Evolutionary conservation across 2,113 vertebrate genomes (phyloP).

Genomic region (Sigmodon hispidus): DNA sequence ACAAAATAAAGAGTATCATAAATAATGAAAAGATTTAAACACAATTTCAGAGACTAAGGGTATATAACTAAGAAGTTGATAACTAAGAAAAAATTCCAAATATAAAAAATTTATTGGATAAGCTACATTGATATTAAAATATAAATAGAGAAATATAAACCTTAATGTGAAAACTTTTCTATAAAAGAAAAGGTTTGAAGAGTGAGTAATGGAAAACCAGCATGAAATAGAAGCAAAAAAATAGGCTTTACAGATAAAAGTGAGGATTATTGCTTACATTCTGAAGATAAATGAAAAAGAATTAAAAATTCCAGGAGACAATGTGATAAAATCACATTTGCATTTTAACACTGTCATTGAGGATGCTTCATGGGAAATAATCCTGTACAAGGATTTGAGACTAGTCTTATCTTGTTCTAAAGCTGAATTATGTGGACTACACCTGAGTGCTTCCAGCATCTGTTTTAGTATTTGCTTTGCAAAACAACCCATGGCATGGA

Average conservation of each 20-base stretch:
- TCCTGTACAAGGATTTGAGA: neutral
- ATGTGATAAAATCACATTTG: neutral
- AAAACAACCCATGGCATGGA: neutral
- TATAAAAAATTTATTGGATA: neutral
- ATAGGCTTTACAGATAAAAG: neutral
- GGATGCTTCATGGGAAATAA: neutral
- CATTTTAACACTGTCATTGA: neutral
- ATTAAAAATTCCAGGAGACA: neutral
- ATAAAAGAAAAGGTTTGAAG: neutral
- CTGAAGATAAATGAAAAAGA: neutral
- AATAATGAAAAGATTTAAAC: neutral
- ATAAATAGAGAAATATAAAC: neutral
- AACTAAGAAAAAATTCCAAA: neutral
- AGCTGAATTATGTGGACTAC: neutral
- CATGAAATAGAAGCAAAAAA: neutral
- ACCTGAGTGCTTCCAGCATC: neutral
- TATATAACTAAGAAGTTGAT: neutral
- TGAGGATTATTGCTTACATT: neutral
- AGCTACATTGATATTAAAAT: neutral
- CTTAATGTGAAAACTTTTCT: neutral
- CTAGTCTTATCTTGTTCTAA: neutral
- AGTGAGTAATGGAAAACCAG: neutral
- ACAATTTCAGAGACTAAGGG: neutral
- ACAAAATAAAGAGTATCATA: neutral
- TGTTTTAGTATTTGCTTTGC: slow-evolving; percentile 25